Evolutionary conservation across 2,888 invertebrate genomes (phyloP).

Genomic region (Clivina fossor): DNA sequence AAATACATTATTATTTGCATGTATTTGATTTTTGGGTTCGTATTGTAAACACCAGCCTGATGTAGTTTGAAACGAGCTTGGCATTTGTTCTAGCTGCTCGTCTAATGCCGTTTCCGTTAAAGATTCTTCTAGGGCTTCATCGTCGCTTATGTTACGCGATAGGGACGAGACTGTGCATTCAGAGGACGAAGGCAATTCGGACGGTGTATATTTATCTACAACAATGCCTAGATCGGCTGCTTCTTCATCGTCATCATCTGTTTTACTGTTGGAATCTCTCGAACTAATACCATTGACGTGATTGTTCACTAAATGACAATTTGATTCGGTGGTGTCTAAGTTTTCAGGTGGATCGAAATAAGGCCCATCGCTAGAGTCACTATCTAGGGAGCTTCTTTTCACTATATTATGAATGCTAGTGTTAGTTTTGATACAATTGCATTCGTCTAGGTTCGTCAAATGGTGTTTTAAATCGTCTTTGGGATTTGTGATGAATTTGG

Average conservation of each 20-base stretch:
- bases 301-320: constrained; percentile 16
- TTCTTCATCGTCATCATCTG: not conserved
- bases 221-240: not conserved
- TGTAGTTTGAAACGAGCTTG: not conserved
- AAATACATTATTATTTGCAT: constrained; percentile 22
- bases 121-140: constrained; percentile 4
- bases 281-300: constrained; percentile 37
- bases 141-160: constrained; percentile 10
- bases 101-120: constrained; percentile 8
- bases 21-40: constrained; percentile 11
- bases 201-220: constrained; percentile 9
- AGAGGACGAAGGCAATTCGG: constrained; percentile 9
- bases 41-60: constrained; percentile 23
- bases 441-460: constrained; percentile 43
- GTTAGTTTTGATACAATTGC: constrained; percentile 51
- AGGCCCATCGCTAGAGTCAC: constrained; percentile 56
- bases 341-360: constrained; percentile 56
- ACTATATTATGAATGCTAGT: constrained; percentile 17
- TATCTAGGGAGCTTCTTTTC: constrained; percentile 45
- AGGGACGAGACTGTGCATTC: constrained; percentile 18
- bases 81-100: not conserved
- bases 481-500: constrained; percentile 49
- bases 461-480: constrained; percentile 43
- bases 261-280: constrained; percentile 13
- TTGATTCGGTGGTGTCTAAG: constrained; percentile 41